Evolutionary conservation across 1,140 invertebrate species (phyloP).

Genomic region (Holcopasites calliopsidis): DNA sequence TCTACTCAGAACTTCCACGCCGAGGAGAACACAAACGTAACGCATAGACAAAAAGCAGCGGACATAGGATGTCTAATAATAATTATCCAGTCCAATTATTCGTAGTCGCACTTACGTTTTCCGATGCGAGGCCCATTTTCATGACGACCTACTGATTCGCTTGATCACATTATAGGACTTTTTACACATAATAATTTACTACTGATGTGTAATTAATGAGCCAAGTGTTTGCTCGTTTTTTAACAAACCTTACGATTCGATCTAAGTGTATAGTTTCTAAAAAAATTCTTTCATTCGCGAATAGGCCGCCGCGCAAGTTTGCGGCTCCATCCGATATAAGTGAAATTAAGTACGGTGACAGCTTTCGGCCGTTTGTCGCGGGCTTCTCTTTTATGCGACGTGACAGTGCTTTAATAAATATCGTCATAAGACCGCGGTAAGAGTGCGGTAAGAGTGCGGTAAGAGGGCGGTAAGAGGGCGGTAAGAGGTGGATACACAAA

Average conservation of each 20-base stretch:
- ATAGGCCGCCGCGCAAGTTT: not conserved
- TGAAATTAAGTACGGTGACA: slow-evolving; percentile 35
- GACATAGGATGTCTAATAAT: not conserved
- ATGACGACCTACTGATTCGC: not conserved
- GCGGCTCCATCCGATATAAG: slow-evolving; percentile 15
- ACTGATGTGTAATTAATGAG: too few species aligned
- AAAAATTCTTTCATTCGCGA: too few species aligned
- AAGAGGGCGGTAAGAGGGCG: slow-evolving; percentile 24
- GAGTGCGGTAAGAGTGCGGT: too few species aligned
- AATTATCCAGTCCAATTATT: slow-evolving; percentile 1
- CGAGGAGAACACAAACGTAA: not conserved
- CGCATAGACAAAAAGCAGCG: not conserved
- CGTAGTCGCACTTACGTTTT: too few species aligned
- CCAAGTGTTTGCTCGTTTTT: too few species aligned
- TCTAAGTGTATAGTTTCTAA: too few species aligned
- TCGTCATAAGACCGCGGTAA: slow-evolving; percentile 52
- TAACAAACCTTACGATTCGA: too few species aligned
- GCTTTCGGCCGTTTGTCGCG: slow-evolving; percentile 10
- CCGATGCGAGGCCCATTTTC: too few species aligned
- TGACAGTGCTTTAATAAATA: slow-evolving; percentile 67
- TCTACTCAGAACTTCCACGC: not conserved
- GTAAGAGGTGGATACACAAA: slow-evolving; percentile 19
- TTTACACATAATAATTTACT: too few species aligned
- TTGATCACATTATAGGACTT: not conserved
- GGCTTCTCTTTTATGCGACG: slow-evolving; percentile 24